Evolutionary conservation across 1,140 invertebrate genomes (phyloP), one percentile per base, ranked within the genome.

Genomic region (Microplitis mediator): DNA sequence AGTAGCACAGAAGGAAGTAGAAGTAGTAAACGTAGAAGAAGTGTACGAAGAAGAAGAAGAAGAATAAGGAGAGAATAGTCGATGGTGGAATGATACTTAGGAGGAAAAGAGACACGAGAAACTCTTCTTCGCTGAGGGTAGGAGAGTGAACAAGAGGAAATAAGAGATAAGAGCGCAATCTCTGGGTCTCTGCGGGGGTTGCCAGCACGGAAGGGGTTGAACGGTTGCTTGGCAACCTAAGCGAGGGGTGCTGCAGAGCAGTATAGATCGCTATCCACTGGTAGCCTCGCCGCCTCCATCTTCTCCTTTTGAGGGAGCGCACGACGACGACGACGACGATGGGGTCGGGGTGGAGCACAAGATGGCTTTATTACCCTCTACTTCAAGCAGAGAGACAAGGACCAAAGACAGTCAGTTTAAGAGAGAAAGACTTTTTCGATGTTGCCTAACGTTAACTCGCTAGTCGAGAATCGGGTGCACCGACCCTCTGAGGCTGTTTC

Each of bases 141-240:
- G 62, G 65, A 74, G 39, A 3, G 72, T 39, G 75, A 63, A 39
- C 54, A 50, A 54, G 52, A 66, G 51, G 58, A 65, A 54, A 32
- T 13, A 71, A 73, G 70, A 81, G 79, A 81, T 81, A 80, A 80
- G 79, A 74, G 79, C 80, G 78, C 80, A 81, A 85, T 79, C 79
- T 79, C 78, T 76, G 77, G 66, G 73, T 34, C 66, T 69, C 58
- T 52, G 23, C 66, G 23, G 54, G 32, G 70, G 60, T 11, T 35
- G 65, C 39, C 39, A 65, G 61, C 45, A 58, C 64, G 71, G 70
- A 77, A 74, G 74, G 76, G 76, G 76, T 77, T 75, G 74, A 75
- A 72, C 50, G 61, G 74, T 77, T 75, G 74, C 76, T 36, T 73
- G 68, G 76, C 74, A 77, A 77, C 76, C 69, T 35, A 39, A 56